A percentile compares a stretch with the other conserved stretches of the same genome.
Evolutionary conservation across 2,113 vertebrate species (phyloP).

Genomic region (Tringa solitaria): DNA sequence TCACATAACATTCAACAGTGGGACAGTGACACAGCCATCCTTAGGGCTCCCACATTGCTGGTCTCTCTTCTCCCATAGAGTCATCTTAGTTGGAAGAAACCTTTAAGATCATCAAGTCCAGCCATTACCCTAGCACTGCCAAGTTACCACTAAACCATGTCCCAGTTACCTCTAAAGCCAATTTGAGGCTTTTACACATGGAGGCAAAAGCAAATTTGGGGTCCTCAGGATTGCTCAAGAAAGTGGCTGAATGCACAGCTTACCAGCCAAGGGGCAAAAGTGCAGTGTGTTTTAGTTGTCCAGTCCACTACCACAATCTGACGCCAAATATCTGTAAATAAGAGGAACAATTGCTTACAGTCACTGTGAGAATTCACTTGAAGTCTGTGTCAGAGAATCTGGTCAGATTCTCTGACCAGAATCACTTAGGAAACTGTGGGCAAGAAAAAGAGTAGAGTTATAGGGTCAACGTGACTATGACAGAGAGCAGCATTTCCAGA

Average conservation of each 20-base stretch:
- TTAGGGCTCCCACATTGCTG: accelerated
- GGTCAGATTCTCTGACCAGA: no score
- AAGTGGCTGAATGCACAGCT: not conserved
- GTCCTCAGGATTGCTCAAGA: not conserved
- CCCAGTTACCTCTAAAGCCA: accelerated
- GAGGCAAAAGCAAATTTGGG: not conserved
- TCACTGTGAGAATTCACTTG: not conserved
- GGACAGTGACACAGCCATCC: not conserved
- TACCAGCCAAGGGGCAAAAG: not conserved
- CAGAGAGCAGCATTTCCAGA: not conserved
- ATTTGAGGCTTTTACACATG: accelerated
- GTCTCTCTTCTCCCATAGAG: not conserved
- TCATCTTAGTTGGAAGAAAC: not conserved
- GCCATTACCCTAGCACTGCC: not conserved
- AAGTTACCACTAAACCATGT: not conserved
- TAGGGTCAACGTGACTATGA: not conserved
- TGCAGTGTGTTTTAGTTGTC: not conserved
- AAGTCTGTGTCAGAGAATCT: no score
- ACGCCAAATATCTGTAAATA: not conserved
- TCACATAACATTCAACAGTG: not conserved
- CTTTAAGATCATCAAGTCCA: not conserved
- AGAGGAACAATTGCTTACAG: not conserved
- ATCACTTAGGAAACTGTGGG: not conserved
- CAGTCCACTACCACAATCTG: not conserved
- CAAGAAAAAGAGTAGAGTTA: not conserved